phyloP scores from a whole-genome alignment of 2,113 vertebrate species.

The Piprites chloris region DNA sequence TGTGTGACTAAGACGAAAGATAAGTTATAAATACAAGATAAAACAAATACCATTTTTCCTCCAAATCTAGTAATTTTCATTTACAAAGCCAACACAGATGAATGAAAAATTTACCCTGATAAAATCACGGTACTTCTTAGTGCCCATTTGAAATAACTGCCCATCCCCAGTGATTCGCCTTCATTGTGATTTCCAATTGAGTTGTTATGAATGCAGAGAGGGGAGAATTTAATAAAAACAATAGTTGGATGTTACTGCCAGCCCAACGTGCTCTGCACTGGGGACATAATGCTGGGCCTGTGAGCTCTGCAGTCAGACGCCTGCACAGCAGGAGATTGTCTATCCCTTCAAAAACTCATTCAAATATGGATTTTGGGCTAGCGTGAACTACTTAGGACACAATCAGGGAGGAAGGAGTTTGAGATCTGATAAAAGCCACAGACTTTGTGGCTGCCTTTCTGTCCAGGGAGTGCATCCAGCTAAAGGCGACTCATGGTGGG shows the following conservation, averaged over 20 bases:
- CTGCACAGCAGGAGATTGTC: not conserved
- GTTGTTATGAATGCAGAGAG: not conserved
- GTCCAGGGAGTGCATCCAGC: not conserved
- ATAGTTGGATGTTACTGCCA: not conserved
- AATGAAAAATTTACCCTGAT: constrained; percentile 1
- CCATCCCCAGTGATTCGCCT: not conserved
- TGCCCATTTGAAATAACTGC: not conserved
- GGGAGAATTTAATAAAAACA: not conserved
- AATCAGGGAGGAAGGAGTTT: not conserved
- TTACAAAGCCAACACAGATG: constrained; percentile 9
- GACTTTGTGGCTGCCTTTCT: not conserved
- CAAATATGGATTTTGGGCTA: not conserved
- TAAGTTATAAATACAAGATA: not conserved
- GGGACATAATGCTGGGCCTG: fast-evolving
- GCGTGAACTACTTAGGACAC: not conserved
- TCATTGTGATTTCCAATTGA: not conserved
- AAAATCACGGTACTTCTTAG: not conserved
- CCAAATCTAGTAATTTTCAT: not conserved
- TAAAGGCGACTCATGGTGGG: not conserved
- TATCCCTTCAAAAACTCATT: not conserved
- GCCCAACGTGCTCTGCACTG: not conserved
- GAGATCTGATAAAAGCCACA: not conserved
- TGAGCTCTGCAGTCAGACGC: not conserved
- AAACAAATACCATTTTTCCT: not conserved
- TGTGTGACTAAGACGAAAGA: not conserved